Evolutionary conservation across 2,113 vertebrate genomes (phyloP).

Genomic region (Arenaria interpres): DNA sequence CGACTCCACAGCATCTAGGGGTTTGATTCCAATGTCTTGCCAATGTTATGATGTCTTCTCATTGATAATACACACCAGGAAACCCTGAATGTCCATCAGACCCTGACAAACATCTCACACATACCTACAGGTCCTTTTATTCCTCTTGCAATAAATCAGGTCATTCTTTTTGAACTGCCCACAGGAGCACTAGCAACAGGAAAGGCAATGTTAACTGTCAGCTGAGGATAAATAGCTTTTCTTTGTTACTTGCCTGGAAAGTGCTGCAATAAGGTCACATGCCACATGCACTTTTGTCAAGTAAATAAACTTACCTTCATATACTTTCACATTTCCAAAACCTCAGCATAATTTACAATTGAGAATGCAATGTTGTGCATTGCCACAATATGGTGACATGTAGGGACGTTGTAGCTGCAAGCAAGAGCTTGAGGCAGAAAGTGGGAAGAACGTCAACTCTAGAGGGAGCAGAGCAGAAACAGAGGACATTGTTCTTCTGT

Average conservation of each 20-base stretch:
- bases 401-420: not conserved
- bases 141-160: constrained; percentile 16
- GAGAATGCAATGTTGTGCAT: not conserved
- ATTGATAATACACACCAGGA: not conserved
- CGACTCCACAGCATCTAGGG: not conserved
- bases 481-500: not conserved
- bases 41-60: not conserved
- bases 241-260: constrained; percentile 11
- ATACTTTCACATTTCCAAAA: not conserved
- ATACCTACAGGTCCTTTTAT: not conserved
- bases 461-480: not conserved
- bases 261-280: constrained; percentile 1
- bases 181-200: constrained; percentile 12
- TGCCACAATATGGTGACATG: not conserved
- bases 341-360: constrained; percentile 6
- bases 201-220: constrained; percentile 34
- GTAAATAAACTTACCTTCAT: constrained; percentile 41
- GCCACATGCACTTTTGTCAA: constrained; percentile 21
- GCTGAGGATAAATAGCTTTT: constrained; percentile 34
- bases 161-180: constrained; percentile 21
- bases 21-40: not conserved
- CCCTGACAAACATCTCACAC: not conserved
- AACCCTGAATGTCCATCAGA: not conserved
- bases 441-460: not conserved
- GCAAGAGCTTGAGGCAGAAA: not conserved